Conservation (phyloP, 2,113 vertebrate species). For the Halcyon senegalensis region DNA sequence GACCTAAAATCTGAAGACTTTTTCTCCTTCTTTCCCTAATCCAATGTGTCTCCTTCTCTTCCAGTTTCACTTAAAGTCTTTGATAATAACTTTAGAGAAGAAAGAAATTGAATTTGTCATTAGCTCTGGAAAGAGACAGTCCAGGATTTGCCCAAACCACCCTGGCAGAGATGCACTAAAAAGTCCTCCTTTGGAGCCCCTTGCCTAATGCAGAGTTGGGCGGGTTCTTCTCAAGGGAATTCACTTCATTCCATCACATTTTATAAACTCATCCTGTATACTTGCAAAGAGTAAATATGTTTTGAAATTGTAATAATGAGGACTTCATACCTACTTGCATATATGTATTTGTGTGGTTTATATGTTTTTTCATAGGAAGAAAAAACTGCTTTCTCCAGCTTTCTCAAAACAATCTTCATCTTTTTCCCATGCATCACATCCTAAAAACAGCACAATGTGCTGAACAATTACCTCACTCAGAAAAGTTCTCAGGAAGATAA, state of each 20-base stretch:
- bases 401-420: conserved; percentile 41
- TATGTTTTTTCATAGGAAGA: background rate
- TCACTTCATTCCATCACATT: background rate
- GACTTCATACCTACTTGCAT: background rate
- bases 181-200: background rate
- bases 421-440: conserved; percentile 2
- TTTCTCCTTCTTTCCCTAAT: background rate
- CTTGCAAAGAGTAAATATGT: background rate
- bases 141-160: background rate
- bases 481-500: conserved; percentile 23
- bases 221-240: background rate
- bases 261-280: background rate
- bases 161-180: background rate
- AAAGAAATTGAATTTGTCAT: background rate
- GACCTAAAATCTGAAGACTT: background rate
- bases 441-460: background rate
- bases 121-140: background rate
- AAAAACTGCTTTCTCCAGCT: background rate
- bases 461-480: conserved; percentile 2
- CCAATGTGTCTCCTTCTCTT: background rate
- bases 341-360: background rate
- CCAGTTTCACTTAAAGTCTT: background rate
- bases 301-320: background rate
- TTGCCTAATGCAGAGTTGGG: background rate
- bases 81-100: background rate